Evolutionary conservation across 2,888 invertebrate genomes (phyloP), one percentile per base, ranked within the genome.

Genomic region (Lepidochrysops patricia): DNA sequence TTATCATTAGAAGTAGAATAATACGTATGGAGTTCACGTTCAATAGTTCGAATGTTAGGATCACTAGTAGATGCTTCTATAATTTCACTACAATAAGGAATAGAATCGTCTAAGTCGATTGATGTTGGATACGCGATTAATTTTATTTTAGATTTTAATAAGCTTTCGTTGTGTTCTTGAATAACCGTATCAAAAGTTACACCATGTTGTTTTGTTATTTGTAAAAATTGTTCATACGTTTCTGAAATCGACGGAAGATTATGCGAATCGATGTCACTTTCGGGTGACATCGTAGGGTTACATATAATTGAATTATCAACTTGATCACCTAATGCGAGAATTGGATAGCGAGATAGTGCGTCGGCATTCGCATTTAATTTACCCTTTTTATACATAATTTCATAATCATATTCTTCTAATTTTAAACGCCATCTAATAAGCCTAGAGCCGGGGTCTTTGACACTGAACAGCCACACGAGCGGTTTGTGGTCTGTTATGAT

Each of bases 401-500:
- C 50, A 5, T 50, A 50, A 25, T 50, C 25, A n/a, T 50, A 50
- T 5, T 50, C 50, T 9, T 50, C 50, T 50, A 50, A 4, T 50
- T 50, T 50, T 23, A 50, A 25, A 26, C 50, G 50, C 50, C 50
- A 50, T 25, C 50, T 50, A 50, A 50, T 50, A 9, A 50, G 25
- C 26, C 50, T 50, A 2, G 50, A 50, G 2, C 25, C 50, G 50
- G 50, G 50, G 12, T 50, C 50, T 25, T 50, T 50, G 9, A 50
- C 50, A 26, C 50, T 50, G 25, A 50, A 50, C 25, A 50, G 25
- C 50, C 50, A 50, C 26, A 50, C 50, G 19, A 50, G 26, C 26
- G 26, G 50, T 50, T 50, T 50, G 25, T 50, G 50, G 26, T 50
- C 50, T 12, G 50, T 50, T 50, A 50, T 50, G 50, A n/a, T n/a